Conservation (phyloP, 2,797 vertebrate genomes). For the Sebastes goodei region DNA sequence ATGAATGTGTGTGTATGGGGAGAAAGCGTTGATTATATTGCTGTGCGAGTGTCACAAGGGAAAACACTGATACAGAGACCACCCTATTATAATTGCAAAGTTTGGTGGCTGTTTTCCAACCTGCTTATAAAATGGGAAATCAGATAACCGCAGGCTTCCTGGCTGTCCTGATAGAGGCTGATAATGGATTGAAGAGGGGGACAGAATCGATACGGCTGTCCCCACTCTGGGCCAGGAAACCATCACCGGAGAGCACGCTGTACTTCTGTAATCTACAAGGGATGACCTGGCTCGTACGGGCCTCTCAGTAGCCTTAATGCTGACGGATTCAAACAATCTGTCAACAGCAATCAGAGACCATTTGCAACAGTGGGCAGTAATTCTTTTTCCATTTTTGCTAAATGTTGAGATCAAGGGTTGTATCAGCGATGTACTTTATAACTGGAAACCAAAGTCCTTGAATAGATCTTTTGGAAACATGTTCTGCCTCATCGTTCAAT, state of each 20-base stretch:
- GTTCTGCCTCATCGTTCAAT: not conserved
- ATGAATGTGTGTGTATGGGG: not conserved
- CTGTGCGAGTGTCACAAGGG: not conserved
- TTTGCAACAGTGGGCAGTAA: not conserved
- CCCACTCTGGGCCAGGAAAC: constrained; percentile 51
- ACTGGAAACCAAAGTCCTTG: not conserved
- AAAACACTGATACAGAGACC: constrained; percentile 10
- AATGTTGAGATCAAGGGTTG: not conserved
- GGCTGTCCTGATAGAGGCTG: constrained; percentile 40
- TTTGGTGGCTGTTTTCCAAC: constrained; percentile 47
- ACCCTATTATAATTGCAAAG: constrained; percentile 42
- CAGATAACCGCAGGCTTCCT: constrained; percentile 68
- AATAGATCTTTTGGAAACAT: not conserved
- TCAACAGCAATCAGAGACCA: constrained; percentile 3
- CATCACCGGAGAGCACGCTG: constrained; percentile 18
- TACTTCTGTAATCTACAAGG: constrained; percentile 5
- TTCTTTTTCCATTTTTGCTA: constrained; percentile 19
- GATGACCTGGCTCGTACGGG: not conserved
- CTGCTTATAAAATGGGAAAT: constrained; percentile 58
- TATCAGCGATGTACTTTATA: not conserved
- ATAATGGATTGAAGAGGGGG: constrained; percentile 68
- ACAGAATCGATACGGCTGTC: constrained; percentile 63
- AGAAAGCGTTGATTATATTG: not conserved
- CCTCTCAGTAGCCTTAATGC: constrained; percentile 7
- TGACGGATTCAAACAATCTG: not conserved